A percentile compares a stretch with the other conserved stretches of the same genome.
Conservation (phyloP, 1,140 invertebrate genomes). For the Micrasema longulum region DNA sequence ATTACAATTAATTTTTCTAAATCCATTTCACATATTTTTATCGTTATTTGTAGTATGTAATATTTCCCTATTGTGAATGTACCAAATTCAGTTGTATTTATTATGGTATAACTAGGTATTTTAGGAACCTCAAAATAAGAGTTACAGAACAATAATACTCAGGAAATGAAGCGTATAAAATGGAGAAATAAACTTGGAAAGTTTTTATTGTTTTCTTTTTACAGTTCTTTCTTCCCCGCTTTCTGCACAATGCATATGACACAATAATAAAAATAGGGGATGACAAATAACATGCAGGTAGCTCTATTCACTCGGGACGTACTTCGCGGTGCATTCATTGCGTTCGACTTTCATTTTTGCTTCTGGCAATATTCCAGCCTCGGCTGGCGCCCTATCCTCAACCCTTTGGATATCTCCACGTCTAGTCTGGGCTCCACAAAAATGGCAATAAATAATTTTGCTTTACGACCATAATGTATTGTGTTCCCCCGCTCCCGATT, state of each 20-base stretch:
- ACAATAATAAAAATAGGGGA: slow-evolving; percentile 31
- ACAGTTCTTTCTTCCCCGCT: slow-evolving; percentile 11
- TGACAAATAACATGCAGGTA: slow-evolving; percentile 35
- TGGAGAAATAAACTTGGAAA: slow-evolving; percentile 4
- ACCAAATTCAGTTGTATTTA: too few species aligned
- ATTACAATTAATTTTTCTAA: too few species aligned
- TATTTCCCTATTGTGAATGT: too few species aligned
- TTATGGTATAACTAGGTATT: too few species aligned
- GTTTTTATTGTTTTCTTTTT: slow-evolving; percentile 14
- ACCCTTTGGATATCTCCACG: slow-evolving; percentile 43
- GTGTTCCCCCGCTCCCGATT: slow-evolving; percentile 23
- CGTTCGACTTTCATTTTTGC: slow-evolving; percentile 40
- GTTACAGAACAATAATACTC: too few species aligned
- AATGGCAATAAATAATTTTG: slow-evolving; percentile 54
- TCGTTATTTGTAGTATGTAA: too few species aligned
- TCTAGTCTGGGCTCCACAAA: slow-evolving; percentile 22
- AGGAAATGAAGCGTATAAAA: slow-evolving; percentile 16
- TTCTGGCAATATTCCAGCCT: slow-evolving; percentile 34
- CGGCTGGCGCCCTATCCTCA: slow-evolving; percentile 29
- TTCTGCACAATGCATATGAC: slow-evolving; percentile 16
- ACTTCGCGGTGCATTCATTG: slow-evolving; percentile 30
- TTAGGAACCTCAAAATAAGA: too few species aligned
- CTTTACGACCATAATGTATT: slow-evolving; percentile 52
- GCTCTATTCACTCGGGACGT: not conserved
- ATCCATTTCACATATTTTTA: too few species aligned